Evolutionary conservation across 2,888 invertebrate genomes (phyloP).

Genomic region (Trypoxylon attenuatum): DNA sequence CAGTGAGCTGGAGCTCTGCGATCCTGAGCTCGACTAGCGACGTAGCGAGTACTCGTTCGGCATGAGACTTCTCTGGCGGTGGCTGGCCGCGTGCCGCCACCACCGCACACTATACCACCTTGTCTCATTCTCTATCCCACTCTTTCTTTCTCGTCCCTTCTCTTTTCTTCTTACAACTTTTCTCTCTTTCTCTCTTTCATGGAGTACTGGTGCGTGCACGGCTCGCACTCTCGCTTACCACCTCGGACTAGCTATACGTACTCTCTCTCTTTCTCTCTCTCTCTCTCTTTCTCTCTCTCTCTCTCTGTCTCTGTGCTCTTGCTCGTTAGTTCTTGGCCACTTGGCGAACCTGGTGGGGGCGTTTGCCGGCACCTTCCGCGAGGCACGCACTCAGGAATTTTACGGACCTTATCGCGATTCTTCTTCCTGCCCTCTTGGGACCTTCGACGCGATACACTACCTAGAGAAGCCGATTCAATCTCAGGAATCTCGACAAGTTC

Average conservation of each 20-base stretch:
- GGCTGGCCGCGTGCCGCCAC: slow-evolving; percentile 35
- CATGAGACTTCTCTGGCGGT: slow-evolving; percentile 39
- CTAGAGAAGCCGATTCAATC: too few species aligned
- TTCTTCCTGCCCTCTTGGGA: too few species aligned
- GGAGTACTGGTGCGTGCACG: not conserved
- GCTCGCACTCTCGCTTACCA: not conserved
- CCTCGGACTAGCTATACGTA: too few species aligned
- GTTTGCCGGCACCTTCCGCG: slow-evolving; percentile 32
- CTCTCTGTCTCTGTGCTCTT: not conserved
- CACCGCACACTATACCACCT: slow-evolving; percentile 3
- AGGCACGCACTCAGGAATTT: slow-evolving; percentile 28
- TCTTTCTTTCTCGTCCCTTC: not conserved
- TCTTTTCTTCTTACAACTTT: too few species aligned
- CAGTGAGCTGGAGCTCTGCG: slow-evolving; percentile 42
- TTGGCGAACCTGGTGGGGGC: slow-evolving; percentile 40
- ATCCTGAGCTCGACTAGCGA: slow-evolving; percentile 44
- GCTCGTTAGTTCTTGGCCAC: slow-evolving; percentile 29
- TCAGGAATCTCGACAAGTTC: too few species aligned
- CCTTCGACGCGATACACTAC: too few species aligned
- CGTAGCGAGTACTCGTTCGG: slow-evolving; percentile 29
- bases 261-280: not conserved
- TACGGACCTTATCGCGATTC: slow-evolving; percentile 32
- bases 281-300: not conserved
- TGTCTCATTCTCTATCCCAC: not conserved
- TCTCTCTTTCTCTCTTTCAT: not conserved